Evolutionary conservation across 1,140 invertebrate genomes (phyloP), one percentile per base, ranked within the genome.

Genomic region (Subanguina moxae): DNA sequence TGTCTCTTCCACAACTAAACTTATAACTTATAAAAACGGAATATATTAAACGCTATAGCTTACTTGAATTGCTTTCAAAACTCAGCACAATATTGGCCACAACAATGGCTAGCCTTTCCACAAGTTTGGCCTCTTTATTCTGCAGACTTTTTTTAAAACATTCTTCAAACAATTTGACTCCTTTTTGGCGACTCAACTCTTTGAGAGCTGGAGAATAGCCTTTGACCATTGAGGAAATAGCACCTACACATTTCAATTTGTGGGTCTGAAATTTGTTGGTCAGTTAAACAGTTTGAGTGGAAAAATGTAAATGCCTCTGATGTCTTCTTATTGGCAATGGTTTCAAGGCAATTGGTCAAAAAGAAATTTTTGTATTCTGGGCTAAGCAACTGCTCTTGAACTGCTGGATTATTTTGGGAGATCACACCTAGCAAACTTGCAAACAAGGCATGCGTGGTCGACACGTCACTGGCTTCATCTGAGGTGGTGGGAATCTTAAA

Each of bases 171-270:
- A 38, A 71, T 21, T 70, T n/a, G 7, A 19, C 68, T 30, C 67
- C 67, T 1, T 56, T 25, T 9, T 72, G 38, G 19, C 38, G 68
- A 27, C n/a, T 28, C 13, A 69, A 69, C 17, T 38, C 7, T 67
- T 57, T 67, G 23, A 67, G 64, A 67, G 42, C 67, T 25, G 67
- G 67, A 21, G 52, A n/a, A 32, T 71, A 71, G 1, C 30, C 23
- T 57, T 71, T 69, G 42, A 69, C 65, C 11, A 69, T 69, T 15
- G 65, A 23, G 9, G 67, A 69, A 11, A 69, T 58, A n/a, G 67
- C 67, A n/a, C 61, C 59, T 19, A 67, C 65, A 45, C 21, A 30
- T 25, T 67, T 67, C n/a, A 67, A 15, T 46, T 28, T 48, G n/a
- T 25, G 17, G 5, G 7, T 66, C 65, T 67, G 38, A 66, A 66